Conservation (phyloP, 1,140 invertebrate genomes). For the Subanguina moxae region DNA sequence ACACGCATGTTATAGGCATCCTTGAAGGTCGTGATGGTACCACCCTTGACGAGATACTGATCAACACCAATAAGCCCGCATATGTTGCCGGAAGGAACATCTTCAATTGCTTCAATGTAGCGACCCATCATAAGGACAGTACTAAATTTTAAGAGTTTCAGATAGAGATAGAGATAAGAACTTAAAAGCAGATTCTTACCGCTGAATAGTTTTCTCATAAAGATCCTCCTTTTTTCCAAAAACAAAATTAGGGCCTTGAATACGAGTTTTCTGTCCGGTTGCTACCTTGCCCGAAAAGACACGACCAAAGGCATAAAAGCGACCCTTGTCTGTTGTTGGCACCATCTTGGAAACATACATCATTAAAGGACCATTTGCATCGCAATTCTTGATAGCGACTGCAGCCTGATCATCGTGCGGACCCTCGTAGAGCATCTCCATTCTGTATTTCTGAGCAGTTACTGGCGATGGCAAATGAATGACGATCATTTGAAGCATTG, state of each 20-base stretch:
- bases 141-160: conserved; percentile 64
- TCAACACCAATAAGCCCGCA: no score
- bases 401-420: conserved; percentile 94
- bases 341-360: conserved; percentile 99
- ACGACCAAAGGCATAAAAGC: conserved; percentile 99
- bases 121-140: conserved; percentile 99
- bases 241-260: conserved; percentile 95
- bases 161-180: not conserved
- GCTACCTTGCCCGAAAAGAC: no score
- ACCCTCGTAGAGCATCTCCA: conserved; percentile 97
- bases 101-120: conserved; percentile 97
- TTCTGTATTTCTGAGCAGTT: conserved; percentile 98
- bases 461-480: conserved; percentile 99
- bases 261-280: conserved; percentile 90
- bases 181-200: conserved; percentile 53
- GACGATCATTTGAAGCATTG: conserved; percentile 99
- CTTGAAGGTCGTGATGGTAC: conserved; percentile 96
- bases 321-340: conserved; percentile 96
- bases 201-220: conserved; percentile 95
- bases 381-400: conserved; percentile 74
- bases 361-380: conserved; percentile 91
- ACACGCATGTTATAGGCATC: conserved; percentile 96
- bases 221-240: conserved; percentile 98
- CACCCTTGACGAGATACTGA: conserved; percentile 99
- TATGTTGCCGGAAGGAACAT: no score